Evolutionary conservation across 2,888 invertebrate species (phyloP).

Genomic region (Apamea epomidion): DNA sequence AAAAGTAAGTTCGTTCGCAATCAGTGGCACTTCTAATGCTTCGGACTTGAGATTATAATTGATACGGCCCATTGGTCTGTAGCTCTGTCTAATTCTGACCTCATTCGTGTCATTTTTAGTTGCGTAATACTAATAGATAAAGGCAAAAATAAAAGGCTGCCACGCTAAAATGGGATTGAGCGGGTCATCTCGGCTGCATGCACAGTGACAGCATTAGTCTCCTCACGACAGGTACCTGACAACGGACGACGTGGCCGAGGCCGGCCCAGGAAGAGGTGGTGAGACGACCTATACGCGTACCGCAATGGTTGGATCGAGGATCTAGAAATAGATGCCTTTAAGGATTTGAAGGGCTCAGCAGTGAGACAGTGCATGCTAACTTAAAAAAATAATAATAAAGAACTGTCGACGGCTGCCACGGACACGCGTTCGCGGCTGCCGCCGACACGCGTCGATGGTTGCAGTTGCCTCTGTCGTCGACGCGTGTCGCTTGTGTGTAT

Average conservation of each 20-base stretch:
- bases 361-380: too few relatives aligned
- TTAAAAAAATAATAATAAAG: too few relatives aligned
- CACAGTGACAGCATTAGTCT: neutral
- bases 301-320: neutral
- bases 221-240: too few relatives aligned
- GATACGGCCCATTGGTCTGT: constrained; percentile 56
- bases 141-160: neutral
- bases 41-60: constrained; percentile 53
- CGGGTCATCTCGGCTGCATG: neutral
- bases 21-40: constrained; percentile 65
- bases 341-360: too few relatives aligned
- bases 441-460: too few relatives aligned
- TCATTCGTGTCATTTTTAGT: constrained; percentile 28
- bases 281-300: neutral
- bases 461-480: too few relatives aligned
- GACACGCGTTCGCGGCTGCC: too few relatives aligned
- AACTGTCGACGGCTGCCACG: too few relatives aligned
- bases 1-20: constrained; percentile 39
- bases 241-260: too few relatives aligned
- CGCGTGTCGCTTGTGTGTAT: too few relatives aligned
- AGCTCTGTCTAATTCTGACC: constrained; percentile 51
- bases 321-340: too few relatives aligned
- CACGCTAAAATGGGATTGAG: neutral
- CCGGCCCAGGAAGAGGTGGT: neutral
- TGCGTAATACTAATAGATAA: constrained; percentile 4